Percentiles rank a stretch among this genome's conserved stretches.
Conservation (phyloP, 2,797 vertebrate genomes). For the Sarcophilus harrisii region DNA sequence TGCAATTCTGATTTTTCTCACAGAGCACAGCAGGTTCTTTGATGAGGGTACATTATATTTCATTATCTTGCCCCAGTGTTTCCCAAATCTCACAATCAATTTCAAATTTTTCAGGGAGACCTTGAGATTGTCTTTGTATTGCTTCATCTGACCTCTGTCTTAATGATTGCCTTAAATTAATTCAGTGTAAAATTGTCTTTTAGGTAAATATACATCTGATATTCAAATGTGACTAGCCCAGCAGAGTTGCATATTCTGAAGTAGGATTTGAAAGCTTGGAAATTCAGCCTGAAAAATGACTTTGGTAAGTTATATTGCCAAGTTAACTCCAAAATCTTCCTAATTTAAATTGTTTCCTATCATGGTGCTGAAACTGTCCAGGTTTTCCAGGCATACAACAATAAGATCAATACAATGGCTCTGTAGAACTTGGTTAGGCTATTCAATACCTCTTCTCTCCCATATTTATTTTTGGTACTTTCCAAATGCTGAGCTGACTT, state of each 20-base stretch:
- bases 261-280: background rate
- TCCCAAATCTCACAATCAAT: background rate
- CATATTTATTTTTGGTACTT: background rate
- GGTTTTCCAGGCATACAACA: background rate
- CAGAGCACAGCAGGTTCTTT: background rate
- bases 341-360: background rate
- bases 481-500: background rate
- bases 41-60: background rate
- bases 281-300: background rate
- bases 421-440: background rate
- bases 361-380: background rate
- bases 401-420: background rate
- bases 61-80: background rate
- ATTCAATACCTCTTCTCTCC: background rate
- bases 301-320: background rate
- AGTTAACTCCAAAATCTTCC: background rate
- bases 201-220: background rate
- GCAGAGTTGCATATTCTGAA: background rate
- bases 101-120: background rate
- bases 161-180: background rate
- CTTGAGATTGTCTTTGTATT: background rate
- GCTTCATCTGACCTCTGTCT: background rate
- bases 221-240: background rate
- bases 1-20: background rate
- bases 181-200: background rate